Percentiles rank a stretch among this genome's conserved stretches.
phyloP scores from a whole-genome alignment of 2,888 invertebrate genomes.

The Eustalomyia histrio region DNA sequence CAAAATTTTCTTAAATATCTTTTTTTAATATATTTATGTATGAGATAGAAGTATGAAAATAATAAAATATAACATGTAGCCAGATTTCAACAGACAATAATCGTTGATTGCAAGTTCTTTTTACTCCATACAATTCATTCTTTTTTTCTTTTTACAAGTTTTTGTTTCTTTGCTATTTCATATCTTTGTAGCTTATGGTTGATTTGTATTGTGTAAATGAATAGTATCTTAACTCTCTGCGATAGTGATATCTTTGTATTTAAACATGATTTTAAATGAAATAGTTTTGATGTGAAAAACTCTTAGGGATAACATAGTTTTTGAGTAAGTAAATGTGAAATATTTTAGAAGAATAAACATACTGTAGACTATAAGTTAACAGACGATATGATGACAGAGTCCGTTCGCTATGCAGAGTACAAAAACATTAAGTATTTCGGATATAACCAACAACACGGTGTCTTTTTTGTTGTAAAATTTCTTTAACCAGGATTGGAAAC shows the following conservation, averaged over 20 bases:
- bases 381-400: too few relatives aligned
- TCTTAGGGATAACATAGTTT: too few relatives aligned
- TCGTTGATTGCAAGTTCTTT: slow-evolving; percentile 43
- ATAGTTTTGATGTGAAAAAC: neutral
- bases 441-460: too few relatives aligned
- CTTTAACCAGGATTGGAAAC: too few relatives aligned
- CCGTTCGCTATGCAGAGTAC: too few relatives aligned
- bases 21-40: too few relatives aligned
- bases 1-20: too few relatives aligned
- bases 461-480: too few relatives aligned
- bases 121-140: neutral
- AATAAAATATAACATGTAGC: slow-evolving; percentile 21
- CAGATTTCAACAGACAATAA: slow-evolving; percentile 30
- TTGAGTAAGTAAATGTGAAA: too few relatives aligned
- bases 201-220: slow-evolving; percentile 12
- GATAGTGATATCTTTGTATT: neutral
- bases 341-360: too few relatives aligned
- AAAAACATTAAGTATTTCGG: too few relatives aligned
- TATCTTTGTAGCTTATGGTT: slow-evolving; percentile 11
- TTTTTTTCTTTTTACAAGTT: neutral
- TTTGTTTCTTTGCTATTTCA: neutral
- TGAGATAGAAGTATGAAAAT: neutral
- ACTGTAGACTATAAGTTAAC: too few relatives aligned
- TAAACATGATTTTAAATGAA: neutral
- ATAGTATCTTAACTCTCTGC: neutral